Evolutionary conservation across 2,888 invertebrate genomes (phyloP).

Genomic region (Empis livida): DNA sequence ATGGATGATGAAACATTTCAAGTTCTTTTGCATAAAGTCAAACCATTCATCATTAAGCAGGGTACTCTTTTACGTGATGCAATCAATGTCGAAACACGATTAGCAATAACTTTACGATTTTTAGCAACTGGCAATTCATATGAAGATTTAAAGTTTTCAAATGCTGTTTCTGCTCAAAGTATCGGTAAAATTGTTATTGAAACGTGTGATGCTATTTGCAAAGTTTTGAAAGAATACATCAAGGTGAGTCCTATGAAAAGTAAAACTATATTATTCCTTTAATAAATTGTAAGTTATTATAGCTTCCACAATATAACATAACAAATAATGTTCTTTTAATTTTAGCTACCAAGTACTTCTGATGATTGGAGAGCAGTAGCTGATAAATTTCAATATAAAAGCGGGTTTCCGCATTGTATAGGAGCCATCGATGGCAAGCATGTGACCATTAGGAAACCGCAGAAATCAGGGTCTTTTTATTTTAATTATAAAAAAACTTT

Average conservation of each 20-base stretch:
- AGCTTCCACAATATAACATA: too few species aligned
- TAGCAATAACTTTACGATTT: conserved; percentile 13
- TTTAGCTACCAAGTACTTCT: too few species aligned
- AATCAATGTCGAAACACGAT: conserved; percentile 12
- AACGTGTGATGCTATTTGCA: conserved; percentile 11
- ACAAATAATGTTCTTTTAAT: too few species aligned
- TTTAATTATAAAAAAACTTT: conserved; percentile 5
- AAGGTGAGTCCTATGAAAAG: conserved; percentile 2
- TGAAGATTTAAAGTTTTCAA: conserved; percentile 13
- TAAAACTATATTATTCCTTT: too few species aligned
- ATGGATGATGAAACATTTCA: too few species aligned
- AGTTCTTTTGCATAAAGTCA: too few species aligned
- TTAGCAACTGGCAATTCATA: conserved; percentile 14
- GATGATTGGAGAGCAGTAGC: too few species aligned
- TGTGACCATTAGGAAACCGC: conserved; percentile 2
- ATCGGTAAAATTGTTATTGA: conserved; percentile 12
- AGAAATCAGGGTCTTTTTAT: conserved; percentile 3
- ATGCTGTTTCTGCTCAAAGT: conserved; percentile 12
- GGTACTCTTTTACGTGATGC: conserved; percentile 6
- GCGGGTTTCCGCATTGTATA: neutral
- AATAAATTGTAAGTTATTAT: too few species aligned
- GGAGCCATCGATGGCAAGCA: conserved; percentile 6
- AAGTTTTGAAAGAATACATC: conserved; percentile 11
- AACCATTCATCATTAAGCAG: too few species aligned
- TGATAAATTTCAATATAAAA: too few species aligned